These are phyloP conservation scores for Electrona antarctica DNA, from an alignment of 2,113 vertebrate genomes.

Conservation along the genomic window DNA sequence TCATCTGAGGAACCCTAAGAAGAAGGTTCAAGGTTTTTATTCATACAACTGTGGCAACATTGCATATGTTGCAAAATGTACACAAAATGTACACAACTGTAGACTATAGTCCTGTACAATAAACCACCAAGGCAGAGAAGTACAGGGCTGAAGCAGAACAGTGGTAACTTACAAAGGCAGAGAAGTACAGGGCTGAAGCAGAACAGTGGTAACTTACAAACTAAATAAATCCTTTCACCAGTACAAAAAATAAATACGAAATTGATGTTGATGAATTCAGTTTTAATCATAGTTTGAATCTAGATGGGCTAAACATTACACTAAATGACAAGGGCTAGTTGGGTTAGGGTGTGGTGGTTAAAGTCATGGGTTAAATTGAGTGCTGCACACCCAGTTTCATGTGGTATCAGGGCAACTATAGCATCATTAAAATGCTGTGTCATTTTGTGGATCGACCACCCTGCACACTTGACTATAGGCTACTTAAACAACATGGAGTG, in stretches of 20 bases:
- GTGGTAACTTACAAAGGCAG: background rate
- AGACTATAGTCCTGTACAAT: background rate
- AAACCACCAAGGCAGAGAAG: background rate
- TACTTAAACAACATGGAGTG: background rate
- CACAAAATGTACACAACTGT: no score
- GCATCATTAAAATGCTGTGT: conserved; percentile 52
- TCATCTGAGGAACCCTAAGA: conserved; percentile 91
- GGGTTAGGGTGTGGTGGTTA: conserved; percentile 60
- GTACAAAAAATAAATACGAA: background rate
- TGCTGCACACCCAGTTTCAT: conserved; percentile 67
- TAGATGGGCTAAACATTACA: conserved; percentile 11
- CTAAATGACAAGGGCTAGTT: conserved; percentile 32
- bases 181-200: background rate
- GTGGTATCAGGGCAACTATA: conserved; percentile 69
- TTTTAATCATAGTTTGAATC: conserved; percentile 34
- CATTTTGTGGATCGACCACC: conserved; percentile 43
- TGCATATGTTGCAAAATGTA: no score
- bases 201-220: no score
- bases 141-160: background rate
- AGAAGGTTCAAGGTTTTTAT: background rate
- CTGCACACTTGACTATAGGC: background rate
- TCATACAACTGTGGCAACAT: background rate
- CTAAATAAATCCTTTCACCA: no score
- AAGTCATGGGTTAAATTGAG: conserved; percentile 49
- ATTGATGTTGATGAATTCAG: background rate